Evolutionary conservation across 2,888 invertebrate genomes (phyloP), one percentile per base, ranked within the genome.

Genomic region (Ferrisia virgata): DNA sequence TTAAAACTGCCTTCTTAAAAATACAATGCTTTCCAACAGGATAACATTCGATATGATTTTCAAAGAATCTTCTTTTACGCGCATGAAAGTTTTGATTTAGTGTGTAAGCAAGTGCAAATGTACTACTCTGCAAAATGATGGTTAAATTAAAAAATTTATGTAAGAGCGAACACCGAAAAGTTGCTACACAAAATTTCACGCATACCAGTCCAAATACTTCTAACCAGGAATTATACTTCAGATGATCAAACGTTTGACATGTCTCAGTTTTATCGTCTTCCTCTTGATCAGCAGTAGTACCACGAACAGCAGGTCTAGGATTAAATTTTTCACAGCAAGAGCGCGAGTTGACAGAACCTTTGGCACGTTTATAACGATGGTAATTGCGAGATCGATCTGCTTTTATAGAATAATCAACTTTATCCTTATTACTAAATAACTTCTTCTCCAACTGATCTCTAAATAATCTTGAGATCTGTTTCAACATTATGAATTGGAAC

Each of bases 31-130:
- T 78, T 40, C 53, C 80, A 28, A 9, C 33, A 0, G 39, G 40
- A 80, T 79, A 39, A 78, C 4, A 84, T 69, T n/a, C 82, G 22
- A 28, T 3, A 33, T 40, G 39, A 72, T 85, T 84, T 72, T 86
- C 87, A 53, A 87, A 87, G 81, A 87, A 84, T 40, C 87, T 88
- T 85, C 88, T 88, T 22, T 87, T 86, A 15, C 87, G 88, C 4
- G 89, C 86, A 85, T 89, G 88, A 76, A 92, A 88, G 0, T 92
- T 88, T 86, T 93, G 92, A 87, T 91, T 92, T 25, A 92, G 90
- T 85, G 92, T 91, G 91, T 92, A 92, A 69, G 92, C 92, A 85
- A 92, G 87, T 18, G 92, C 91, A 76, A 92, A 87, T 22, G 91
- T 90, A 86, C 92, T 90, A 86, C 92, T 92, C 93, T 93, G 89